Evolutionary conservation across 2,888 invertebrate genomes (phyloP).

Genomic region (Acleris emargana): DNA sequence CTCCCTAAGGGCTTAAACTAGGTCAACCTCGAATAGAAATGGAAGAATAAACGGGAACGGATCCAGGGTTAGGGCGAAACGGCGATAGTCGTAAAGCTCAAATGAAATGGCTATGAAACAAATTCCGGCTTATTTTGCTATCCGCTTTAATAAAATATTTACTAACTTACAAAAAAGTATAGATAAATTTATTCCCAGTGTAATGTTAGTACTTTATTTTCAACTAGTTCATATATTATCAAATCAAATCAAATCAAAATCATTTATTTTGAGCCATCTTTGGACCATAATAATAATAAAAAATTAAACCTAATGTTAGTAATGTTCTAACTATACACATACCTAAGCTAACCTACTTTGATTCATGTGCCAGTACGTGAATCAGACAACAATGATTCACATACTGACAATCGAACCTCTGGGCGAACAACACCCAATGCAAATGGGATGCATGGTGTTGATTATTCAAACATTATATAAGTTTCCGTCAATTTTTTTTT

Average conservation of each 20-base stretch:
- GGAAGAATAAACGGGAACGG: constrained; percentile 58
- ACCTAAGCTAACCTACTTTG: no score
- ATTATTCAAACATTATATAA: not conserved
- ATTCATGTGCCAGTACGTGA: no score
- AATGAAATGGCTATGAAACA: constrained; percentile 44
- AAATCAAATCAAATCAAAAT: no score
- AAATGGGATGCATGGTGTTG: no score
- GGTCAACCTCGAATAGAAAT: constrained; percentile 56
- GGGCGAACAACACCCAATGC: no score
- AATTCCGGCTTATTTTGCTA: constrained; percentile 11
- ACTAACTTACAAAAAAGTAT: constrained; percentile 3
- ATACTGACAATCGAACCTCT: no score
- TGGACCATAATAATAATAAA: no score
- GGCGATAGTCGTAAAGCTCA: constrained; percentile 47
- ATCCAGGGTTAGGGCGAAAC: constrained; percentile 50
- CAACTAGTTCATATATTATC: not conserved
- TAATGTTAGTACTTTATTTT: not conserved
- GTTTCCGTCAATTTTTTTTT: no score
- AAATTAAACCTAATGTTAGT: no score
- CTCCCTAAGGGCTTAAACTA: constrained; percentile 52
- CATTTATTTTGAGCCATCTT: no score
- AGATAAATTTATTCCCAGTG: not conserved
- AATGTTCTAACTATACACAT: no score
- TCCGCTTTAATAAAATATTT: constrained; percentile 18
- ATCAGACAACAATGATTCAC: no score